Conservation (phyloP, 2,888 invertebrate genomes). For the Sinotaia quadrata region DNA sequence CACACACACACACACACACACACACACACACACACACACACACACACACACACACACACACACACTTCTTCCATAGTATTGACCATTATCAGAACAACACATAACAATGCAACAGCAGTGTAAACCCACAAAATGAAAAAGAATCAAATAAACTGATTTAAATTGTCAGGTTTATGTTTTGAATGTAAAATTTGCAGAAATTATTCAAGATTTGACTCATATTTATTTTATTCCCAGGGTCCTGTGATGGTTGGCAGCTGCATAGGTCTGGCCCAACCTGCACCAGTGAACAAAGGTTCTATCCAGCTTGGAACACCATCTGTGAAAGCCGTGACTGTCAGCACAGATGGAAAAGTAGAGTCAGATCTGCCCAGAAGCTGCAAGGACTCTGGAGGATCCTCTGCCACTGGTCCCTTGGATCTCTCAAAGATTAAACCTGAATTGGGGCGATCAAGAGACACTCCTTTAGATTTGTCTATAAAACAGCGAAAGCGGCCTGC, state of each 20-base stretch:
- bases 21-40: too few species aligned
- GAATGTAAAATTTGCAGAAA: too few species aligned
- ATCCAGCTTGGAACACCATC: conserved; percentile 25
- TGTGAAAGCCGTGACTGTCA: conserved; percentile 5
- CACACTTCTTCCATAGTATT: too few species aligned
- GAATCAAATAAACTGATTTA: too few species aligned
- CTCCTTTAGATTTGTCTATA: conserved; percentile 33
- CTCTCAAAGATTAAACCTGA: conserved; percentile 28
- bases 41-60: too few species aligned
- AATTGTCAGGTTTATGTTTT: too few species aligned
- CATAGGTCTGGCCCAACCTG: conserved; percentile 1
- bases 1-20: too few species aligned
- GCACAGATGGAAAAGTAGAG: not conserved
- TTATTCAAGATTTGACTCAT: too few species aligned
- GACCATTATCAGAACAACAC: too few species aligned
- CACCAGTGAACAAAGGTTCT: conserved; percentile 8
- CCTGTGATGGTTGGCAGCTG: conserved; percentile 1
- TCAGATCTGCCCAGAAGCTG: not conserved
- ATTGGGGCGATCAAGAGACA: conserved; percentile 22
- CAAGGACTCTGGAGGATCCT: not conserved
- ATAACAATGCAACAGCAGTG: too few species aligned
- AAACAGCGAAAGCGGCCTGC: conserved; percentile 31
- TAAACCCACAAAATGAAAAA: too few species aligned
- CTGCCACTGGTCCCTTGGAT: conserved; percentile 26
- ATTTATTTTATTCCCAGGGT: not conserved